These are phyloP conservation scores for Nasonia oneida DNA, from an alignment of 2,888 invertebrate genomes.

Conservation along the genomic window DNA sequence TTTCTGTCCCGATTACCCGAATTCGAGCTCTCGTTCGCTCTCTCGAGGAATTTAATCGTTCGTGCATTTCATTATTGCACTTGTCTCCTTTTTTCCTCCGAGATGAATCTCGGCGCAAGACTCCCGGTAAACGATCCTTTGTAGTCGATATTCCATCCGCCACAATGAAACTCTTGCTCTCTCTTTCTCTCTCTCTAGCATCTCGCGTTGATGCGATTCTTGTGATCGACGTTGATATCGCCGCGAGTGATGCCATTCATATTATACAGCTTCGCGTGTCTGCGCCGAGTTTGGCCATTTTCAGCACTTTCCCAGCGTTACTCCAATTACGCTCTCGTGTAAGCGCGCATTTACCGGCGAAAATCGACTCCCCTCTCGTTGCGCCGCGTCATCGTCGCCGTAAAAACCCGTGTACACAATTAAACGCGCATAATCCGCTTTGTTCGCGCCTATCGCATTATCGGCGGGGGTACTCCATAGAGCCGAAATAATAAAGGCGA, in stretches of 20 bases:
- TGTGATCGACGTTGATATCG: neutral
- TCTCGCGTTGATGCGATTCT: neutral
- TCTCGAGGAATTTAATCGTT: neutral
- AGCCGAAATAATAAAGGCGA: neutral
- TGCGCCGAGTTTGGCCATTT: constrained; percentile 22
- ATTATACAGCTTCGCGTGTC: constrained; percentile 27
- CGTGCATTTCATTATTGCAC: neutral
- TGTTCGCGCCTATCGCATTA: neutral
- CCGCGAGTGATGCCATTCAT: neutral
- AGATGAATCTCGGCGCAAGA: constrained; percentile 19
- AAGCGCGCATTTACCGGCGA: neutral
- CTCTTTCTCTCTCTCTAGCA: neutral
- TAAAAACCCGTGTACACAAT: too few relatives aligned
- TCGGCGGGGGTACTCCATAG: neutral
- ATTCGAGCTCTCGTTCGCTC: neutral
- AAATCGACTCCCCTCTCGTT: neutral
- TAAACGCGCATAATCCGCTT: neutral
- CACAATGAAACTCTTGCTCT: constrained; percentile 3
- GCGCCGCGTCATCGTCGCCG: too few relatives aligned
- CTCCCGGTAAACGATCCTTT: constrained; percentile 43
- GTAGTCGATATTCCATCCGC: constrained; percentile 31
- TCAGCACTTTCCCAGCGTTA: neutral
- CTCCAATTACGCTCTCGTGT: constrained; percentile 4
- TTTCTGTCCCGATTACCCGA: neutral
- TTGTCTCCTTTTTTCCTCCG: neutral